Evolutionary conservation across 2,888 invertebrate species (phyloP).

Genomic region (Zele albiditarsus): DNA sequence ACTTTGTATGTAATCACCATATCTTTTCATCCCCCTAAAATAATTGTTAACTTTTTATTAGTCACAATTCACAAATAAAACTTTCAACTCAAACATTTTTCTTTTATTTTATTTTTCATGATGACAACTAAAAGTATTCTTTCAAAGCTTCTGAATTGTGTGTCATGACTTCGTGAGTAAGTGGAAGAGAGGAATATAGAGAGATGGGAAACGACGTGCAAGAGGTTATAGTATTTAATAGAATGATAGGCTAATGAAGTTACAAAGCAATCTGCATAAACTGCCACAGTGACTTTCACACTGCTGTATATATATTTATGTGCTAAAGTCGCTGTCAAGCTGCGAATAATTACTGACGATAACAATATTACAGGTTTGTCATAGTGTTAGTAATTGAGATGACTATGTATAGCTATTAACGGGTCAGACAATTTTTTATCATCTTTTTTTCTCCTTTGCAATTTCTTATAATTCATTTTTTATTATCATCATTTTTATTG

Average conservation of each 20-base stretch:
- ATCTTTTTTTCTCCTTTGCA: slow-evolving; percentile 1
- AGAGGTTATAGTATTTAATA: slow-evolving; percentile 68
- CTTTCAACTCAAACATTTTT: too few relatives aligned
- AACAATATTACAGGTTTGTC: slow-evolving; percentile 68
- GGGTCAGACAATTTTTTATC: slow-evolving; percentile 38
- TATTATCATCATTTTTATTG: too few relatives aligned
- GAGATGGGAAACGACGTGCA: slow-evolving; percentile 36
- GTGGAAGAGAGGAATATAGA: neutral
- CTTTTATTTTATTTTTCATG: too few relatives aligned
- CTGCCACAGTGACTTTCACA: slow-evolving; percentile 62
- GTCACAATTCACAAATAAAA: too few relatives aligned
- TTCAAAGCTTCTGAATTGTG: neutral
- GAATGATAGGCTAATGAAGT: slow-evolving; percentile 71
- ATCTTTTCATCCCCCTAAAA: too few relatives aligned
- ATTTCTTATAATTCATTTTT: neutral
- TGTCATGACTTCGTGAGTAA: too few relatives aligned
- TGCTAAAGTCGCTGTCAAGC: slow-evolving; percentile 53
- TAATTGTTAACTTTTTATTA: too few relatives aligned
- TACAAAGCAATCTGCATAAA: slow-evolving; percentile 73
- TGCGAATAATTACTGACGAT: slow-evolving; percentile 67
- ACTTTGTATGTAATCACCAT: too few relatives aligned
- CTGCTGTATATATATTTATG: slow-evolving; percentile 22
- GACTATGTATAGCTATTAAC: slow-evolving; percentile 46
- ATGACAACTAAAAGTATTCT: too few relatives aligned
- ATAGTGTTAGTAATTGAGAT: slow-evolving; percentile 65